Evolutionary conservation across 2,113 vertebrate genomes (phyloP).

Genomic region (Notechis scutatus): DNA sequence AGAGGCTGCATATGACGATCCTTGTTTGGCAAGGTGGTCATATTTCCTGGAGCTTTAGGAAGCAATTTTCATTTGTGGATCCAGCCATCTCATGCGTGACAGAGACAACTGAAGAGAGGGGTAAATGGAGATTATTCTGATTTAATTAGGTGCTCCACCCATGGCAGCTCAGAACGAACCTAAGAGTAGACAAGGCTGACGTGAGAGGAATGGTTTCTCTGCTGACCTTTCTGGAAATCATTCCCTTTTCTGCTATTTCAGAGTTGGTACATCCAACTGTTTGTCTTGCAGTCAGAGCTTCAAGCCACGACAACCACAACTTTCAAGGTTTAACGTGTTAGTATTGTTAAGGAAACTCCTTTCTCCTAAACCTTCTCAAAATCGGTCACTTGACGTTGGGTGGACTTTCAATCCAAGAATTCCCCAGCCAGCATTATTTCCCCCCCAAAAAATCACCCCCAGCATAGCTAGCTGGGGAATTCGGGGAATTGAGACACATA

Average conservation of each 20-base stretch:
- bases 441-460: too few relatives aligned
- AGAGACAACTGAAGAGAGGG: not conserved
- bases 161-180: not conserved
- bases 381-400: not conserved
- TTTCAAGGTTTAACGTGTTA: not conserved
- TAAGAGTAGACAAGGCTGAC: too few relatives aligned
- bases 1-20: not conserved
- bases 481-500: too few relatives aligned
- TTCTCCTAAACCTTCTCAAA: not conserved
- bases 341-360: not conserved
- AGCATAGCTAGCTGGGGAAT: too few relatives aligned
- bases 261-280: not conserved
- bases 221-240: not conserved
- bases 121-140: not conserved
- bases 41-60: conserved; percentile 1
- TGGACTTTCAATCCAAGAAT: not conserved
- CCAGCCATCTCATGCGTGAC: not conserved
- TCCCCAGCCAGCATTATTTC: not conserved
- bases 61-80: not conserved
- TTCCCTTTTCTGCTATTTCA: not conserved
- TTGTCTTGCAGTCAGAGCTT: not conserved
- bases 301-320: not conserved
- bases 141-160: not conserved
- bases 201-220: not conserved
- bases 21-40: conserved; percentile 3